A percentile compares a stretch with the other conserved stretches of the same genome.
These are phyloP conservation scores for Dicrostonyx torquatus DNA, from an alignment of 2,797 vertebrate species.

Conservation along the genomic window DNA sequence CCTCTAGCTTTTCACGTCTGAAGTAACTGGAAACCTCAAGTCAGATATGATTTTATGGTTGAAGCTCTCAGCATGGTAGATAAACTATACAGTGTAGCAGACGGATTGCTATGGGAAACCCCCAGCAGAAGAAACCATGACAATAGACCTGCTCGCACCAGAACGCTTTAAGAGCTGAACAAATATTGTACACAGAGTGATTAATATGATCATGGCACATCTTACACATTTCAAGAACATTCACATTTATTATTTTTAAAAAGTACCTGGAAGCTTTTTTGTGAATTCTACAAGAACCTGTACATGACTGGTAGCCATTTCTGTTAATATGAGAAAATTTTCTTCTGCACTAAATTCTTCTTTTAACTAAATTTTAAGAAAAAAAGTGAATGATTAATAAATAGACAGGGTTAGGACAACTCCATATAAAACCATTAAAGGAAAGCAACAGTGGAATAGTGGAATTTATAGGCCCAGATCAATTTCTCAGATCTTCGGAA, in stretches of 20 bases:
- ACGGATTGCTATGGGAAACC: slow-evolving; percentile 17
- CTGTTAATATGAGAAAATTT: slow-evolving; percentile 98
- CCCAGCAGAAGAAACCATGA: background rate
- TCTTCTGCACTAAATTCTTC: slow-evolving; percentile 96
- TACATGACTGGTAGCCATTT: slow-evolving; percentile 98
- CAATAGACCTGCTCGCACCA: background rate
- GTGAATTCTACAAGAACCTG: slow-evolving; percentile 99
- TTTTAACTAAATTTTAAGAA: slow-evolving; percentile 89
- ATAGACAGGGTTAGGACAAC: background rate
- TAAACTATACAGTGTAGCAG: background rate
- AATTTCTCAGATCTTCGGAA: slow-evolving; percentile 29
- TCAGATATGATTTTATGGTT: background rate
- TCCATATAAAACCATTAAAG: slow-evolving; percentile 51
- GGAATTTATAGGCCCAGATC: background rate
- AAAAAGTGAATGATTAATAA: slow-evolving; percentile 71
- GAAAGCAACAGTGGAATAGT: slow-evolving; percentile 11
- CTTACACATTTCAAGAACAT: slow-evolving; percentile 1
- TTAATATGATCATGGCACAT: slow-evolving; percentile 8
- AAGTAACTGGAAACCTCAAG: background rate
- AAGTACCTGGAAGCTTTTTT: slow-evolving; percentile 95
- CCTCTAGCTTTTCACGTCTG: background rate
- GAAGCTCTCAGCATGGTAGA: background rate
- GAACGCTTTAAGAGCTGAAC: slow-evolving; percentile 19
- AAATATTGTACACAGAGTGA: slow-evolving; percentile 11
- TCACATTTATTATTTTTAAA: slow-evolving; percentile 22